Evolutionary conservation across 2,113 vertebrate species (phyloP).

Genomic region (Eidolon helvum): DNA sequence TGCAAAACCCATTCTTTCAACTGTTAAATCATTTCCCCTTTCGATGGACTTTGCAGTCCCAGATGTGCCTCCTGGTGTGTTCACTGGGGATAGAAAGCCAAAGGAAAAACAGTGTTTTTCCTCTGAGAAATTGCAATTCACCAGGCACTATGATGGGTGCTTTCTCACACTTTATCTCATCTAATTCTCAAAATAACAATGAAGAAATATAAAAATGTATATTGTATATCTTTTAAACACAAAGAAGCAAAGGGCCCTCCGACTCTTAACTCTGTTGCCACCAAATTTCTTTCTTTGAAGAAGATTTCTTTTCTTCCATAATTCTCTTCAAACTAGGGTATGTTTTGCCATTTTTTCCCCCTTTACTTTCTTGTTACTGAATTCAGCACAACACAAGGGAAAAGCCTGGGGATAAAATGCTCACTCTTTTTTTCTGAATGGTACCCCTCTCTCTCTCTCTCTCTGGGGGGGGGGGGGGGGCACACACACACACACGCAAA

Average conservation of each 20-base stretch:
- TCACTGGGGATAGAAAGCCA: not conserved
- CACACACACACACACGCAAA: rapidly evolving
- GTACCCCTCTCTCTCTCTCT: not conserved
- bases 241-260: not conserved
- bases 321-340: not conserved
- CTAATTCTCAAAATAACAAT: not conserved
- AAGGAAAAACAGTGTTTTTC: not conserved
- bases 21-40: not conserved
- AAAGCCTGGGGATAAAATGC: not conserved
- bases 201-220: not conserved
- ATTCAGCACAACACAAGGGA: not conserved
- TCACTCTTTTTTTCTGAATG: not conserved
- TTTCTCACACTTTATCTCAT: not conserved
- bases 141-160: not conserved
- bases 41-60: not conserved
- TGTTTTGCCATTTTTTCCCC: not conserved
- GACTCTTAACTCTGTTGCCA: not conserved
- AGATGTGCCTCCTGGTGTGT: not conserved
- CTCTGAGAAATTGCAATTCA: not conserved
- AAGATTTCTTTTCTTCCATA: not conserved
- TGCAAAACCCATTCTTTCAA: not conserved
- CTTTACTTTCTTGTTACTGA: not conserved
- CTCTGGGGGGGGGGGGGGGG: too few species aligned
- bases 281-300: not conserved
- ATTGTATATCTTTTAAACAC: not conserved